Conservation (phyloP, 2,888 invertebrate species). For the Tinea trinotella region DNA sequence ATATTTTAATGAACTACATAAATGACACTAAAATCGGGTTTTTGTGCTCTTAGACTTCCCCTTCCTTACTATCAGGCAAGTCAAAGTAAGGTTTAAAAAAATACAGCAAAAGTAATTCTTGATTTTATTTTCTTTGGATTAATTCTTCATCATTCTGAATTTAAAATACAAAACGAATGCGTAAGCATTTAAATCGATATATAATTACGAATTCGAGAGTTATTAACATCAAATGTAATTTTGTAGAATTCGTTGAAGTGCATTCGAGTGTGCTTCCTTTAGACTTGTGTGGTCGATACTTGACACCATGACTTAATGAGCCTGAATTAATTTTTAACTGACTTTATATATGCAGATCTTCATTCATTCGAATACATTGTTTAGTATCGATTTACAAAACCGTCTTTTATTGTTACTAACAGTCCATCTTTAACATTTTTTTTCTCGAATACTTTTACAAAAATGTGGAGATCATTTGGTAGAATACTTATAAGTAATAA, state of each 20-base stretch:
- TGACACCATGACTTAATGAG: constrained; percentile 65
- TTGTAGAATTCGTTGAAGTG: constrained; percentile 60
- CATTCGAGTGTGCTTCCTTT: constrained; percentile 67
- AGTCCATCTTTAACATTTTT: not conserved
- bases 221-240: constrained; percentile 39
- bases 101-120: not conserved
- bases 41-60: no score
- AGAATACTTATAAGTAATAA: no score
- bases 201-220: constrained; percentile 24
- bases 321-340: constrained; percentile 50
- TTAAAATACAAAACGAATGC: not conserved
- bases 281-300: constrained; percentile 67
- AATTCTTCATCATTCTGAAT: constrained; percentile 43
- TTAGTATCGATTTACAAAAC: not conserved
- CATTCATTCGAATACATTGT: constrained; percentile 6
- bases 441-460: no score
- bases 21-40: no score
- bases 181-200: not conserved
- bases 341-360: not conserved
- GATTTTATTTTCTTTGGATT: not conserved
- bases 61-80: no score
- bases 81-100: no score
- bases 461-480: no score
- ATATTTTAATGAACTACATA: no score
- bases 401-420: not conserved